Percentiles rank a stretch among this genome's conserved stretches.
Evolutionary conservation across 2,797 vertebrate genomes (phyloP).

Genomic region (Sebastes variabilis): DNA sequence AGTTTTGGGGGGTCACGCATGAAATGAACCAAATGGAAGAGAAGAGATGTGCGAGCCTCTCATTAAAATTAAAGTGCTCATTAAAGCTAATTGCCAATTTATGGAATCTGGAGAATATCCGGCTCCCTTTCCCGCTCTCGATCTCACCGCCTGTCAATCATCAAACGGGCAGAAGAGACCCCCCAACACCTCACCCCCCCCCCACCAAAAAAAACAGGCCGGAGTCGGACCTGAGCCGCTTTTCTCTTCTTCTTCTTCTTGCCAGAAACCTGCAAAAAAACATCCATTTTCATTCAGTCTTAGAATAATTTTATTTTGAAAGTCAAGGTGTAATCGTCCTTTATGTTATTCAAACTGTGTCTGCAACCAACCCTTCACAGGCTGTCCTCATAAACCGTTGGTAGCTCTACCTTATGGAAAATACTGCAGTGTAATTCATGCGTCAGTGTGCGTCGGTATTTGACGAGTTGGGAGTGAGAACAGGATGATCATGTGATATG

Average conservation of each 20-base stretch:
- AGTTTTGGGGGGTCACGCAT: conserved; percentile 13
- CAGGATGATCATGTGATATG: too few relatives aligned
- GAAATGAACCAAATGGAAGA: conserved; percentile 48
- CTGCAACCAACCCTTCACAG: too few relatives aligned
- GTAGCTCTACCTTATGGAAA: too few relatives aligned
- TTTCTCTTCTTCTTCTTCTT: too few relatives aligned
- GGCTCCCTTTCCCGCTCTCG: background rate
- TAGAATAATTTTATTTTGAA: too few relatives aligned
- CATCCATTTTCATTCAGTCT: too few relatives aligned
- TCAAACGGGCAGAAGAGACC: background rate
- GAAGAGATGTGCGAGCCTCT: conserved; percentile 61
- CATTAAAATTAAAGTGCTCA: conserved; percentile 86
- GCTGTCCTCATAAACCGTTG: too few relatives aligned
- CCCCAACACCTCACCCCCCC: background rate
- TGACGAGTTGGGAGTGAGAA: too few relatives aligned
- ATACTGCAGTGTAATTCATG: too few relatives aligned
- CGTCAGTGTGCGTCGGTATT: too few relatives aligned
- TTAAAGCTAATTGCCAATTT: conserved; percentile 86
- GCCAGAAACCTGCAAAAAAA: background rate
- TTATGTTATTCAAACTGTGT: too few relatives aligned
- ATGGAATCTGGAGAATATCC: conserved; percentile 67
- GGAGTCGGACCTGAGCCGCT: background rate
- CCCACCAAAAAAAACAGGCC: background rate
- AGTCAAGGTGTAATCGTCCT: too few relatives aligned
- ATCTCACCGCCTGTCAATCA: conserved; percentile 59